Percentiles rank a stretch among this genome's conserved stretches.
Conservation (phyloP, 1,140 invertebrate genomes). For the Drosophila santomea region DNA sequence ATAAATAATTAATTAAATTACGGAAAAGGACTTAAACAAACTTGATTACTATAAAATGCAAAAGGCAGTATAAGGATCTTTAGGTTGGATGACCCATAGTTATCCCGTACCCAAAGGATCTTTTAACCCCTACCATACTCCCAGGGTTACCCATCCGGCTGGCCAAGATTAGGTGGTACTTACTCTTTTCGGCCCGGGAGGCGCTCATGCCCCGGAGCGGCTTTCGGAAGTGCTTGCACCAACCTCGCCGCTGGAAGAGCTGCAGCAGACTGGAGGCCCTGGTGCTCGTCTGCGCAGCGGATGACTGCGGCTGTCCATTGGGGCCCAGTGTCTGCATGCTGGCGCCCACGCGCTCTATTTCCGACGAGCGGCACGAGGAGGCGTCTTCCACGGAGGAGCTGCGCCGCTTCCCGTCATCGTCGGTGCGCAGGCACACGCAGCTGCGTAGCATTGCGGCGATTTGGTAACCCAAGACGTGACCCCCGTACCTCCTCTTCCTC, state of each 20-base stretch:
- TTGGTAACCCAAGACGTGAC: slow-evolving; percentile 41
- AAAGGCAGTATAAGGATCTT: no score
- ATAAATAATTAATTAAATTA: no score
- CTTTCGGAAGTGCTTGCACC: slow-evolving; percentile 86
- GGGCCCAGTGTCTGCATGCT: slow-evolving; percentile 60
- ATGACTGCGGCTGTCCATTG: slow-evolving; percentile 54
- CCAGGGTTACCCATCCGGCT: not conserved
- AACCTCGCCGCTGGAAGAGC: slow-evolving; percentile 85
- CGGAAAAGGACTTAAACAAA: no score
- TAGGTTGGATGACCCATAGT: no score
- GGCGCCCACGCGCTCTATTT: slow-evolving; percentile 85
- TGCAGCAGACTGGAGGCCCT: slow-evolving; percentile 84
- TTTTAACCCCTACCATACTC: not conserved
- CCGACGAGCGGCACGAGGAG: slow-evolving; percentile 87
- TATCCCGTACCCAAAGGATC: no score
- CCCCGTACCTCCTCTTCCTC: slow-evolving; percentile 12
- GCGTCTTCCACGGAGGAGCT: slow-evolving; percentile 85
- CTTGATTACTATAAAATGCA: no score
- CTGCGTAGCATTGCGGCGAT: slow-evolving; percentile 73
- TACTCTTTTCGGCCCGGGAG: slow-evolving; percentile 89
- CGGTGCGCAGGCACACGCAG: slow-evolving; percentile 79
- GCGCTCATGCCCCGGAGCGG: slow-evolving; percentile 87
- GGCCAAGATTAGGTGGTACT: slow-evolving; percentile 79
- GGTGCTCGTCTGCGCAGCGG: slow-evolving; percentile 56
- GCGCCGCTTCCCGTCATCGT: slow-evolving; percentile 73